Evolutionary conservation across 2,113 vertebrate genomes (phyloP).

Genomic region (Mirounga angustirostris): DNA sequence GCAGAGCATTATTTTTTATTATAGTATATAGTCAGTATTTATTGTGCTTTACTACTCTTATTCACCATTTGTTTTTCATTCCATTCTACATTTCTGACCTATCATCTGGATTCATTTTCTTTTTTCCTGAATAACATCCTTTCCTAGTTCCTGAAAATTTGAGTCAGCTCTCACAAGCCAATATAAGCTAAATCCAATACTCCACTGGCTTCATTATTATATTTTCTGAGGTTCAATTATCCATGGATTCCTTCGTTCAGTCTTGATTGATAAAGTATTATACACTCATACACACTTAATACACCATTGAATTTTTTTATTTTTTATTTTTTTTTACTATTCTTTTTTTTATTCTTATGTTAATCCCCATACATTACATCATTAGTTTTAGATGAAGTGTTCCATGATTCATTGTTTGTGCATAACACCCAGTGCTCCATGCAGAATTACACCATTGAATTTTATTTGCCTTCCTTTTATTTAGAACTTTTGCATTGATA

Average conservation of each 20-base stretch:
- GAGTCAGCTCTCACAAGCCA: not conserved
- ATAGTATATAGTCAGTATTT: not conserved
- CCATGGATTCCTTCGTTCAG: not conserved
- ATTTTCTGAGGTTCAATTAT: not conserved
- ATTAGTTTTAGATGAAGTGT: too few relatives aligned
- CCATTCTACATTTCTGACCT: not conserved
- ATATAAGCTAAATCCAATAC: not conserved
- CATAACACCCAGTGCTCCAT: too few relatives aligned
- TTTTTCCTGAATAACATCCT: not conserved
- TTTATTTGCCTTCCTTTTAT: not conserved
- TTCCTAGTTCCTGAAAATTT: not conserved
- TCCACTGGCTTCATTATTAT: not conserved
- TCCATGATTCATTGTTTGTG: too few relatives aligned
- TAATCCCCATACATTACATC: too few relatives aligned
- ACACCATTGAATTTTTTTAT: not conserved
- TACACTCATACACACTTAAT: not conserved
- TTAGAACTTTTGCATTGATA: not conserved
- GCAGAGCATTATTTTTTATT: not conserved
- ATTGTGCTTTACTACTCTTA: not conserved
- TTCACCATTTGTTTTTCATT: not conserved
- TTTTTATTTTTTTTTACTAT: too few relatives aligned
- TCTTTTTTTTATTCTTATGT: too few relatives aligned
- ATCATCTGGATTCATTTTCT: not conserved
- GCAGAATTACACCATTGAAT: not conserved
- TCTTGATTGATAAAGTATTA: not conserved